Evolutionary conservation across 1,140 invertebrate genomes (phyloP).

Genomic region (Chironomus tepperi): DNA sequence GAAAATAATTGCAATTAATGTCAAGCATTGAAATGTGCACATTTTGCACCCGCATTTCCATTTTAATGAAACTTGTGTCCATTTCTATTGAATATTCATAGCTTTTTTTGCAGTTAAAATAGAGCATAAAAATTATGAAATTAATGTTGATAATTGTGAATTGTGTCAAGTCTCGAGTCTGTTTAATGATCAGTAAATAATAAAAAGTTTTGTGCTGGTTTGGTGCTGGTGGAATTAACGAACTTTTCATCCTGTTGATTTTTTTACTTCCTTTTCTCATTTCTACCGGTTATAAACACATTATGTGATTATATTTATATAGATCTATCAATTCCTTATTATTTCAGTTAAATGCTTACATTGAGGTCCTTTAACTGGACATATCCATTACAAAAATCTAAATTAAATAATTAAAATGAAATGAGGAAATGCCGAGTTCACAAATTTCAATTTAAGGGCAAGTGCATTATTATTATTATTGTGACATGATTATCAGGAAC

Average conservation of each 20-base stretch:
- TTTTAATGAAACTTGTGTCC: background rate
- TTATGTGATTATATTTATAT: too few species aligned
- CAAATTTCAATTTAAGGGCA: background rate
- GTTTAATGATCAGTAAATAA: background rate
- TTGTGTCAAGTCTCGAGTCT: background rate
- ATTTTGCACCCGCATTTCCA: slow-evolving; percentile 4
- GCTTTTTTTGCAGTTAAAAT: background rate
- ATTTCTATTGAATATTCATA: background rate
- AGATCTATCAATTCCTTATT: background rate
- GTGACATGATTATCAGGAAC: background rate
- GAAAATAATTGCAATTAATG: slow-evolving; percentile 5
- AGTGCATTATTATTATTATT: slow-evolving; percentile 7
- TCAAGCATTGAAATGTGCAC: background rate
- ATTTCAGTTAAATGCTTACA: slow-evolving; percentile 1
- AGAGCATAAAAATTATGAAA: slow-evolving; percentile 7
- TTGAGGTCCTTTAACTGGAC: background rate
- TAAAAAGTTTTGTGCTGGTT: background rate
- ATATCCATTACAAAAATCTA: background rate
- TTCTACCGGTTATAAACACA: background rate
- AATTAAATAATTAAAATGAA: slow-evolving; percentile 3
- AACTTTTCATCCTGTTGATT: background rate
- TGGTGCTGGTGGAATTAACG: too few species aligned
- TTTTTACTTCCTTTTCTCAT: background rate
- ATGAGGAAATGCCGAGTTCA: background rate
- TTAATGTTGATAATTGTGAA: too few species aligned